Conservation (phyloP, 1,140 invertebrate species). For the Papilio aristodemus region DNA sequence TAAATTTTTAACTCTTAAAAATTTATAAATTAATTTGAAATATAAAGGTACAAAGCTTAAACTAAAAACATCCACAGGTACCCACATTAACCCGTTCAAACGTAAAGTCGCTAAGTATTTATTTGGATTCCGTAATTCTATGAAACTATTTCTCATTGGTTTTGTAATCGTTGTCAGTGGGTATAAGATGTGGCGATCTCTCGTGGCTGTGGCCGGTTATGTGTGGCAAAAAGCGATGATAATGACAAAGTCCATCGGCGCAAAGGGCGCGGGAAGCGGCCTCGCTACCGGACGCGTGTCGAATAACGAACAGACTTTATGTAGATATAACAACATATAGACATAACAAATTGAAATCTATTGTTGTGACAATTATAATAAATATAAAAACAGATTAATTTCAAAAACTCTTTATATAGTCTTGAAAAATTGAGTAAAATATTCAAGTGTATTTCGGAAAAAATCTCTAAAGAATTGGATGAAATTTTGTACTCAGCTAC, state of each 20-base stretch:
- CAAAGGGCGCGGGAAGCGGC: constrained; percentile 63
- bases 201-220: constrained; percentile 57
- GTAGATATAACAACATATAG: constrained; percentile 41
- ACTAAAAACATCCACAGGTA: background rate
- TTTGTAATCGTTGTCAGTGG: constrained; percentile 32
- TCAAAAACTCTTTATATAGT: too few species aligned
- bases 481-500: too few species aligned
- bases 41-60: too few species aligned
- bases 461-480: too few species aligned
- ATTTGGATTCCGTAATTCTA: constrained; percentile 9
- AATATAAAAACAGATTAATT: too few species aligned
- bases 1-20: too few species aligned
- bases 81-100: background rate
- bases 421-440: too few species aligned
- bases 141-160: constrained; percentile 27
- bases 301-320: constrained; percentile 57
- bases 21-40: too few species aligned
- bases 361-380: background rate
- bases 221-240: constrained; percentile 74
- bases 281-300: constrained; percentile 49
- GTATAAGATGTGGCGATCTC: constrained; percentile 48
- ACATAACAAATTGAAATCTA: constrained; percentile 11
- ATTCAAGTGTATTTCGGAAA: too few species aligned
- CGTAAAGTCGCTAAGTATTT: background rate
- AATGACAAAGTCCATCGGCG: constrained; percentile 69